Percentiles rank a stretch among this genome's conserved stretches.
Evolutionary conservation across 2,113 vertebrate species (phyloP).

Genomic region (Saccopteryx leptura): DNA sequence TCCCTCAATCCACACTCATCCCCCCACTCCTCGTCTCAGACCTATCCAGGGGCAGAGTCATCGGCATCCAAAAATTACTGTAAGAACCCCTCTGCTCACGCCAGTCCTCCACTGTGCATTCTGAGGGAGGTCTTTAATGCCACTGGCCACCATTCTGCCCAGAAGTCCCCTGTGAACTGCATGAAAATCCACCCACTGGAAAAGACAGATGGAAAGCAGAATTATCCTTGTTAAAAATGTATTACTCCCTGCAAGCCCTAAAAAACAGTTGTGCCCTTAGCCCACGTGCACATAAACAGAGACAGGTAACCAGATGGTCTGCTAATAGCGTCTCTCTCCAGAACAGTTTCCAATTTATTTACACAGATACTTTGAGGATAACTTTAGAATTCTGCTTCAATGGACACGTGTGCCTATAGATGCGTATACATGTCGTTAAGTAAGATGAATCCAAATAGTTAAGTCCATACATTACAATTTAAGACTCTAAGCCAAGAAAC

Average conservation of each 20-base stretch:
- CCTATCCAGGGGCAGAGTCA: background rate
- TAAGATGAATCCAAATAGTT: conserved; percentile 80
- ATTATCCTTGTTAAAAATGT: conserved; percentile 59
- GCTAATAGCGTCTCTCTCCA: conserved; percentile 67
- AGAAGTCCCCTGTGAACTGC: background rate
- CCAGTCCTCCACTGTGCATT: fast-evolving
- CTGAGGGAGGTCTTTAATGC: background rate
- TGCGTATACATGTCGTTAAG: background rate
- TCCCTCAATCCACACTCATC: background rate
- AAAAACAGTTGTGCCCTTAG: conserved; percentile 60
- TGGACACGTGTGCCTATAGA: background rate
- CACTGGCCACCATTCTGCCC: background rate
- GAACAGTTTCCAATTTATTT: conserved; percentile 68
- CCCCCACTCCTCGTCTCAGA: too few species aligned
- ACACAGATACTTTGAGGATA: conserved; percentile 62
- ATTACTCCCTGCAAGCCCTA: background rate
- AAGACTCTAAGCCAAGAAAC: conserved; percentile 61
- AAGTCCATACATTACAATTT: conserved; percentile 64
- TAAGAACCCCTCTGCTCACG: background rate
- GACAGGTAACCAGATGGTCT: conserved; percentile 72
- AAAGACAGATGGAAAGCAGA: conserved; percentile 69
- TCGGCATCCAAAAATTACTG: background rate
- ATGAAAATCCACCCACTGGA: conserved; percentile 42
- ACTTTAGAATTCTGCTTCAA: conserved; percentile 70
- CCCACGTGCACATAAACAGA: conserved; percentile 61